Evolutionary conservation across 2,797 vertebrate species (phyloP).

Genomic region (Fistularia commersonii): DNA sequence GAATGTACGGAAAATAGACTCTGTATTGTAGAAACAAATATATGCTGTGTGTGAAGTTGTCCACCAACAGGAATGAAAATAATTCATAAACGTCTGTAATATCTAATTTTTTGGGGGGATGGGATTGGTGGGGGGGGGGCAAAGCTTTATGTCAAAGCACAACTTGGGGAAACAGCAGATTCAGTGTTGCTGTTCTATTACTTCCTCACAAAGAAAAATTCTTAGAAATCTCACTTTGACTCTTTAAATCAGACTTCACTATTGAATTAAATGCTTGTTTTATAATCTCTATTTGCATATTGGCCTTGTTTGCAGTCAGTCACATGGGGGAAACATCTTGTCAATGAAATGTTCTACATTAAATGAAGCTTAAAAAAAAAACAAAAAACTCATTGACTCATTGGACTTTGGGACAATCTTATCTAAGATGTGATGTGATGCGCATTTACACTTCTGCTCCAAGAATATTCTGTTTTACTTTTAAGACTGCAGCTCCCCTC

Average conservation of each 20-base stretch:
- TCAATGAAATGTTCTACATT: constrained; percentile 42
- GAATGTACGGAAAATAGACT: constrained; percentile 1
- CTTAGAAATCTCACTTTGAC: too few relatives aligned
- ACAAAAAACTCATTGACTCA: not conserved
- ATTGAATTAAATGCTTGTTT: constrained; percentile 12
- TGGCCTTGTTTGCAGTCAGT: constrained; percentile 30
- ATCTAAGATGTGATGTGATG: too few relatives aligned
- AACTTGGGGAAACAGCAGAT: too few relatives aligned
- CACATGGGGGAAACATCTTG: constrained; percentile 20
- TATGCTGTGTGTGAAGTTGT: not conserved
- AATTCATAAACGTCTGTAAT: constrained; percentile 20
- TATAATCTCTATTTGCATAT: constrained; percentile 34
- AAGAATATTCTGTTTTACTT: not conserved
- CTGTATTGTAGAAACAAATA: constrained; percentile 17
- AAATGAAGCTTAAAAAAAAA: constrained; percentile 39
- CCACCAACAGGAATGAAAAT: not conserved
- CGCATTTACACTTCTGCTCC: too few relatives aligned
- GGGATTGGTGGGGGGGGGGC: too few relatives aligned
- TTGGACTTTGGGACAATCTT: too few relatives aligned
- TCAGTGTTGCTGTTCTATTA: too few relatives aligned
- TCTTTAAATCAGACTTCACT: too few relatives aligned
- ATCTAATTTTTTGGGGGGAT: too few relatives aligned
- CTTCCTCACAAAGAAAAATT: too few relatives aligned
- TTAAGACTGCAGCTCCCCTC: constrained; percentile 33
- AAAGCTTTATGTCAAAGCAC: too few relatives aligned